Base-by-base conservation (phyloP, 2,888 invertebrate species). In the Leptarthrus brevirostris region DNA sequence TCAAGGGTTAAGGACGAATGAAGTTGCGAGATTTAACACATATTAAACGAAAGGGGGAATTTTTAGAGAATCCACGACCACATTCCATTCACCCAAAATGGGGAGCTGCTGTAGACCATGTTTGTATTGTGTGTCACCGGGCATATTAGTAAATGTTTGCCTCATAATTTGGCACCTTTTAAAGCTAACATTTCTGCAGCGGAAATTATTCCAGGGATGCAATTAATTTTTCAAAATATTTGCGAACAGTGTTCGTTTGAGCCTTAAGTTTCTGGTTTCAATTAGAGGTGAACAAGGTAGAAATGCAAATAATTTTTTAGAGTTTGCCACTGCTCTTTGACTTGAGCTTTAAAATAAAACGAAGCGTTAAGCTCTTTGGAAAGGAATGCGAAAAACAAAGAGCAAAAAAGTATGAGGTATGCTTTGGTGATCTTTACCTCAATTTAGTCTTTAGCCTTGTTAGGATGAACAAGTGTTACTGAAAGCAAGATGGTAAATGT, bases 121-220 rank as follows among this genome's bases (percentile, higher is more conserved):
- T n/a, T n/a, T n/a, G n/a, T n/a, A n/a, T n/a, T n/a, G n/a, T n/a
- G n/a, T n/a, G 30, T 8, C 47, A 8, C 3, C 12, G 16, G 3
- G 47, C 47, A 47, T 47, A 47, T 47, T n/a, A n/a, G n/a, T n/a
- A 12, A 12, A 47, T 8, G 47, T 16, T 3, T 12, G 47, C n/a
- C n/a, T 47, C n/a, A 47, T 47, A 47, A 47, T 47, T 47, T 47
- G 47, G 47, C 12, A 16, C 16, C 47, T 12, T 47, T 47, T 47
- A 4, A 47, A 47, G 47, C n/a, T 12, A 6, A 3, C 12, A 3
- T 8, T 47, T 47, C 12, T 47, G 16, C 30, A 5, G 8, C 30
- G 30, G 30, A 30, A 30, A 30, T 30, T 30, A 5, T 30, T 30
- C 3, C 30, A 30, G 30, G 8, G 30, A 30, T 30, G 30, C 30